Base-by-base conservation (phyloP, 2,888 invertebrate species). In the Prenolepis imparis region DNA sequence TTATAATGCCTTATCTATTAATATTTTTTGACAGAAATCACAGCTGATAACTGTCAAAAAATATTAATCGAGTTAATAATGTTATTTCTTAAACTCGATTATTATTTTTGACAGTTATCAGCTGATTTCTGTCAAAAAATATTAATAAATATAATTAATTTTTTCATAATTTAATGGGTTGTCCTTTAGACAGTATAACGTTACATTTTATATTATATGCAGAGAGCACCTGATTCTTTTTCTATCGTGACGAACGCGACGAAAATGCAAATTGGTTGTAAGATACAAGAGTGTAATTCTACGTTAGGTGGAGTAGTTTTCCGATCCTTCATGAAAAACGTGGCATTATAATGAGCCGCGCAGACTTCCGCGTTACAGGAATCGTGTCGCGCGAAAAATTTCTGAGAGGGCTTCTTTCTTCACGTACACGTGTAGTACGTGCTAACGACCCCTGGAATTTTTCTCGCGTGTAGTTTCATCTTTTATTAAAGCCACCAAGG, bases 311-410 rank as follows among this genome's bases (percentile, higher is more conserved):
- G 11, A 21, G 18, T 36, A 44, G 57, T 72, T 72, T 59, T 36
- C 73, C 59, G n/a, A 24, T 12, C 24, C 36, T 15, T 80, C 32
- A 36, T 72, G 44, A 28, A 72, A 74, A 74, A 84, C 83, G 70
- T 84, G 67, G 44, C 63, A 78, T 83, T 85, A 75, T 86, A 89
- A 89, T 84, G 84, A 89, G 85, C 83, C 83, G 78, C 73, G 83
- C 64, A 67, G 52, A 63, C 55, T 59, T 73, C 59, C 77, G 68
- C 66, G 55, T 66, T 61, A 64, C n/a, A 41, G 36, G 36, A 57
- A 64, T 83, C 39, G n/a, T 15, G 77, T 83, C 70, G 57, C 57
- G 75, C 52, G 48, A 59, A 88, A 85, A 74, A 78, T 82, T 86
- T 82, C 39, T 66, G 32, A 75, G 73, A 67, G 66, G 48, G 67